Conservation (phyloP, 2,113 vertebrate genomes). For the Rhinogobius similis region DNA sequence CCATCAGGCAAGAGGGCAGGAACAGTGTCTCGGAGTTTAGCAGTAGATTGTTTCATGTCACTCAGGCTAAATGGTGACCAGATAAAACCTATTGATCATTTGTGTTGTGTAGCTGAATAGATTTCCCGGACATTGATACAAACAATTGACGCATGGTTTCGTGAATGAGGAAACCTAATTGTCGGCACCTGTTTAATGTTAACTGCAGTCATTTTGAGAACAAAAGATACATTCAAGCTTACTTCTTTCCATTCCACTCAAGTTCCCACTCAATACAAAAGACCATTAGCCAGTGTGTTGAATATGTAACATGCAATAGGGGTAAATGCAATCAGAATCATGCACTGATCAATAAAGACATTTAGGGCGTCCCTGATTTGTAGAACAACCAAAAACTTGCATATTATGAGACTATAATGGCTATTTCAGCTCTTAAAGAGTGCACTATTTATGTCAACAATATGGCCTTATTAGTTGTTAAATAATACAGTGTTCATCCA, state of each 20-base stretch:
- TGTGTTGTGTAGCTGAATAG: not conserved
- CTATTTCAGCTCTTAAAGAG: no score
- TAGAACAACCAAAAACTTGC: no score
- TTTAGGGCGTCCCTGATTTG: no score
- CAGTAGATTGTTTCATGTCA: not conserved
- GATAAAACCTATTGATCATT: not conserved
- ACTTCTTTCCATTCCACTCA: slow-evolving; percentile 5
- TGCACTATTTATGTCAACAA: no score
- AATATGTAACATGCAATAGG: not conserved
- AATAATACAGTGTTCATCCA: no score
- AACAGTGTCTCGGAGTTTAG: not conserved
- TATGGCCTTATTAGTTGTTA: no score
- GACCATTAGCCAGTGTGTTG: not conserved
- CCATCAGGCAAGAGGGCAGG: not conserved
- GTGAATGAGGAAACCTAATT: slow-evolving; percentile 24
- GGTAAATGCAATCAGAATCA: not conserved
- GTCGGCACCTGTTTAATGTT: slow-evolving; percentile 9
- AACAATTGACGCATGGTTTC: slow-evolving; percentile 32
- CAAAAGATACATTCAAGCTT: slow-evolving; percentile 1
- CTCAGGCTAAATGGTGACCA: not conserved
- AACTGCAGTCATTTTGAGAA: slow-evolving; percentile 18
- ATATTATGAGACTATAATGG: no score
- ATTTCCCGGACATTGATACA: slow-evolving; percentile 14
- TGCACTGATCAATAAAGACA: not conserved
- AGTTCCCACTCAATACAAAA: not conserved